These are phyloP conservation scores for Amphipyra tragopoginis DNA, from an alignment of 2,888 invertebrate species.

Conservation along the genomic window DNA sequence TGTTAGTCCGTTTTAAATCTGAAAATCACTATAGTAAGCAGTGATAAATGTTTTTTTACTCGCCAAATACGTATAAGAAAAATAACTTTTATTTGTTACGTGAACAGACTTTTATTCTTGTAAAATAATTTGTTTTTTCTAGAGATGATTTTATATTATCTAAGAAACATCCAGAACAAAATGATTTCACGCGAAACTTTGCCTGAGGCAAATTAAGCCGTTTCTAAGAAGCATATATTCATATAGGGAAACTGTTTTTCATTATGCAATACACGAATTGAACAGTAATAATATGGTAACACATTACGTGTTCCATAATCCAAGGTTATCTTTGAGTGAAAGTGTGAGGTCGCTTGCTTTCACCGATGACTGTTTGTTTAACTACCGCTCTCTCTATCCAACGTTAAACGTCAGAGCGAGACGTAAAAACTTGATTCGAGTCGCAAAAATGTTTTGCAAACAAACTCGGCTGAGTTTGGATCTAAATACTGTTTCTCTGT, in stretches of 20 bases:
- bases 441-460: slow-evolving; percentile 55
- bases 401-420: slow-evolving; percentile 43
- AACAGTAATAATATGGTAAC: slow-evolving; percentile 68
- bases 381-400: slow-evolving; percentile 58
- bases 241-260: slow-evolving; percentile 35
- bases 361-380: slow-evolving; percentile 67
- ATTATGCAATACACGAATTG: slow-evolving; percentile 54
- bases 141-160: not conserved
- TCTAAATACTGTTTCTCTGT: slow-evolving; percentile 19
- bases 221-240: slow-evolving; percentile 20
- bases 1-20: no score
- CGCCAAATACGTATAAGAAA: no score
- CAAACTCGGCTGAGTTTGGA: slow-evolving; percentile 28
- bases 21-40: no score
- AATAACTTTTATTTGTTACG: no score
- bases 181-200: not conserved
- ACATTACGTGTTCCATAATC: slow-evolving; percentile 77
- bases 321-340: slow-evolving; percentile 81
- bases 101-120: not conserved
- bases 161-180: not conserved
- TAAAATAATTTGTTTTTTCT: not conserved
- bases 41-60: no score
- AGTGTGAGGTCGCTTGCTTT: slow-evolving; percentile 77
- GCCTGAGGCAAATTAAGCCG: slow-evolving; percentile 17
- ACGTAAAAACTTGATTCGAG: slow-evolving; percentile 44